These are phyloP conservation scores for Clarias fuscus DNA, from an alignment of 2,797 vertebrate species.

Conservation along the genomic window DNA sequence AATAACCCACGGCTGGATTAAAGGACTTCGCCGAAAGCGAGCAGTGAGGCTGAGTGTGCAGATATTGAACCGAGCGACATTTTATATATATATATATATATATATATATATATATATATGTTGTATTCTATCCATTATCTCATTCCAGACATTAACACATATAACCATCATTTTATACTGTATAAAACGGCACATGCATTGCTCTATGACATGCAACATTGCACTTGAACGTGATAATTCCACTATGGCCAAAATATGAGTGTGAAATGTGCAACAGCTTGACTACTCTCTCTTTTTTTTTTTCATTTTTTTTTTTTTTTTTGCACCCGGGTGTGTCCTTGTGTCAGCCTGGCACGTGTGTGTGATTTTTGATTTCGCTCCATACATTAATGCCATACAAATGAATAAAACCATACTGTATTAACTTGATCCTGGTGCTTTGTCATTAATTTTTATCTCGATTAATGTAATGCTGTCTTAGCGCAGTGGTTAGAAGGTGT, in stretches of 20 bases:
- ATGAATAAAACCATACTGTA: slow-evolving; percentile 68
- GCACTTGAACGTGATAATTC: slow-evolving; percentile 68
- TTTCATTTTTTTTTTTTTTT: background rate
- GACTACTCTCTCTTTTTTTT: slow-evolving; percentile 42
- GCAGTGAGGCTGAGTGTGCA: slow-evolving; percentile 31
- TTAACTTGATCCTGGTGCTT: slow-evolving; percentile 48
- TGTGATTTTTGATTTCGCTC: slow-evolving; percentile 64
- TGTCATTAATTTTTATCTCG: background rate
- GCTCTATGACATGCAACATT: slow-evolving; percentile 50
- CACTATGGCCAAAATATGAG: slow-evolving; percentile 55
- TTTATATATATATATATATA: slow-evolving; percentile 45
- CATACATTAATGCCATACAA: slow-evolving; percentile 70
- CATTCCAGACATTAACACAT: slow-evolving; percentile 55
- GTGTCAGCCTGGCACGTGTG: slow-evolving; percentile 63
- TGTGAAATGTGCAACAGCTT: slow-evolving; percentile 58
- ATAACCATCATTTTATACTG: slow-evolving; percentile 47
- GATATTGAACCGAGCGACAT: slow-evolving; percentile 52
- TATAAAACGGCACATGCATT: slow-evolving; percentile 47
- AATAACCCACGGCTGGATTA: slow-evolving; percentile 30
- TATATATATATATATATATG: slow-evolving; percentile 45
- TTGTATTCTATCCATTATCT: slow-evolving; percentile 58
- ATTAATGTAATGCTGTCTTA: background rate
- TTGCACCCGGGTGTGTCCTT: slow-evolving; percentile 53
- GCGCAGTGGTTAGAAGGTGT: background rate
- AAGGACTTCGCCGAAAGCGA: slow-evolving; percentile 48